Percentiles rank a stretch among this genome's conserved stretches.
Evolutionary conservation across 2,888 invertebrate genomes (phyloP).

Genomic region (Smittia aterrima): DNA sequence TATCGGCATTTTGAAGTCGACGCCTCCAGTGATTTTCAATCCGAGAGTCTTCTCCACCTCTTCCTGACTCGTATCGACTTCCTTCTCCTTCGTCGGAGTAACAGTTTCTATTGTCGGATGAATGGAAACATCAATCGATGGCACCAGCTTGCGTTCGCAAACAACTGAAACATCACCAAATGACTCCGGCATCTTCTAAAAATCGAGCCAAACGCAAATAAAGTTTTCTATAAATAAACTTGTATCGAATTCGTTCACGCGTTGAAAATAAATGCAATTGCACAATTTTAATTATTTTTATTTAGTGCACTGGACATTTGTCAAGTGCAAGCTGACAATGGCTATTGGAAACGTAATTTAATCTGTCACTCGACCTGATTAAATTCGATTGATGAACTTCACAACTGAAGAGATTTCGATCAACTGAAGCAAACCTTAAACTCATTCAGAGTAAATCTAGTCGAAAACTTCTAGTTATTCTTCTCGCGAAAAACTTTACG

Average conservation of each 20-base stretch:
- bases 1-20: slow-evolving; percentile 32
- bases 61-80: slow-evolving; percentile 1
- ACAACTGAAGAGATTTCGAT: not conserved
- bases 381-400: not conserved
- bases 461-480: not conserved
- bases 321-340: too few relatives aligned
- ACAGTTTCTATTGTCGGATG: not conserved
- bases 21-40: slow-evolving; percentile 24
- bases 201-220: not conserved
- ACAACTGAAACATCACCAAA: not conserved
- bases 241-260: slow-evolving; percentile 5
- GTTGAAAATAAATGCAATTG: not conserved
- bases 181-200: slow-evolving; percentile 29
- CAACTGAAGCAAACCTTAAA: not conserved
- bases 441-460: not conserved
- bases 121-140: not conserved
- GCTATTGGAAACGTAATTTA: too few relatives aligned
- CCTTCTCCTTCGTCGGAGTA: not conserved
- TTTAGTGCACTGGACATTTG: too few relatives aligned
- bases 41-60: slow-evolving; percentile 13
- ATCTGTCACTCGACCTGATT: too few relatives aligned
- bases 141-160: not conserved
- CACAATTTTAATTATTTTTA: not conserved
- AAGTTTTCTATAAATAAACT: slow-evolving; percentile 26
- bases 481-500: too few relatives aligned